These are phyloP conservation scores for Lasius platythorax DNA, from an alignment of 2,888 invertebrate genomes.

Conservation along the genomic window DNA sequence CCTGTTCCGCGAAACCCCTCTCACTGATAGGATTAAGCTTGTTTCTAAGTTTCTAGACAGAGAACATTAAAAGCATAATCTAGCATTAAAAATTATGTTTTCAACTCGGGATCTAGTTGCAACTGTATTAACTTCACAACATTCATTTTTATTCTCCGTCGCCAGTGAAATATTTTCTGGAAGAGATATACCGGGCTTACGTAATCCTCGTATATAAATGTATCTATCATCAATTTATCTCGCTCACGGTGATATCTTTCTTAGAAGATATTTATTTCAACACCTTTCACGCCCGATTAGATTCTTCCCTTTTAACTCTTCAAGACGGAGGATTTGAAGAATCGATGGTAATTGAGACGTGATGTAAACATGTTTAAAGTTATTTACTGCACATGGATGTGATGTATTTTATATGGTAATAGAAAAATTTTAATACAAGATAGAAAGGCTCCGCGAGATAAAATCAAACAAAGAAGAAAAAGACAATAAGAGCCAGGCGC, in stretches of 20 bases:
- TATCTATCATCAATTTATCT: conserved; percentile 45
- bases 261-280: conserved; percentile 32
- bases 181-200: background rate
- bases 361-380: conserved; percentile 2
- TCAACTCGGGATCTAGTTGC: conserved; percentile 18
- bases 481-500: too few relatives aligned
- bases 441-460: too few relatives aligned
- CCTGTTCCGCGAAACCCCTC: conserved; percentile 17
- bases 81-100: conserved; percentile 45
- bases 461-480: too few relatives aligned
- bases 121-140: conserved; percentile 19
- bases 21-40: conserved; percentile 46
- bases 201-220: conserved; percentile 16
- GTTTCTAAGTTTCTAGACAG: conserved; percentile 37
- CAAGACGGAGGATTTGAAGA: conserved; percentile 15
- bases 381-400: background rate
- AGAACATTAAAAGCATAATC: too few relatives aligned
- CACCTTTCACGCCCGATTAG: conserved; percentile 3
- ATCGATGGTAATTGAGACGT: background rate
- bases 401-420: background rate
- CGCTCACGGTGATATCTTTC: conserved; percentile 22
- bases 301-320: background rate
- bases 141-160: conserved; percentile 29
- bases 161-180: conserved; percentile 6
- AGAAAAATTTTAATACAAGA: background rate